phyloP scores from a whole-genome alignment of 2,888 invertebrate genomes.

The Macrosoma leucophasiata region DNA sequence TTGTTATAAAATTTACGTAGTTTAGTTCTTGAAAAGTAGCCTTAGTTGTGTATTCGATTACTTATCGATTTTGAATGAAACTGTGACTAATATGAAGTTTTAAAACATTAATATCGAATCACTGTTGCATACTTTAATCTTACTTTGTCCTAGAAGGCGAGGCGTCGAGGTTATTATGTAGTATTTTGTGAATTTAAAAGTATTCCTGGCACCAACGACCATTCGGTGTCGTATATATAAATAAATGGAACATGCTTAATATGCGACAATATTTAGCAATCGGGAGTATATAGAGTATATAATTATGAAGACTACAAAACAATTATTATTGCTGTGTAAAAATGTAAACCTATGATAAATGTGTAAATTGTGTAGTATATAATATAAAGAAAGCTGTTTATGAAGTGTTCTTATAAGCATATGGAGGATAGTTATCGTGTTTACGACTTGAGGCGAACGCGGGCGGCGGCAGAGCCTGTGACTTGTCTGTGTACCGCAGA shows the following conservation, averaged over 20 bases:
- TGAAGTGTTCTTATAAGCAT: conserved; percentile 73
- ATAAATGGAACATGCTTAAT: conserved; percentile 53
- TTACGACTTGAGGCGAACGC: conserved; percentile 13
- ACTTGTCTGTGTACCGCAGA: conserved; percentile 21
- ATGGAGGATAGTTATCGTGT: conserved; percentile 39
- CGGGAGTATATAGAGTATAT: conserved; percentile 69
- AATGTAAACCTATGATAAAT: conserved; percentile 70
- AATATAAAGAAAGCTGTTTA: conserved; percentile 68
- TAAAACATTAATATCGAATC: conserved; percentile 39
- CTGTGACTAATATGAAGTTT: conserved; percentile 50
- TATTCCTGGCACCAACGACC: conserved; percentile 50
- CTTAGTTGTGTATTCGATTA: conserved; percentile 51
- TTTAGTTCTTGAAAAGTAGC: conserved; percentile 48
- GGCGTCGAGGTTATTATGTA: conserved; percentile 31
- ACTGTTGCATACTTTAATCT: conserved; percentile 37
- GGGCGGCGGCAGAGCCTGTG: conserved; percentile 27
- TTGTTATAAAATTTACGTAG: conserved; percentile 51
- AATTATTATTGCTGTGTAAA: conserved; percentile 74
- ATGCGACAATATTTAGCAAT: conserved; percentile 75
- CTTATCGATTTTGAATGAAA: conserved; percentile 44
- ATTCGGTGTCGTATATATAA: conserved; percentile 46
- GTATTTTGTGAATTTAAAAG: conserved; percentile 48
- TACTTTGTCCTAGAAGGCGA: conserved; percentile 26
- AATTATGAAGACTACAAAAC: conserved; percentile 67
- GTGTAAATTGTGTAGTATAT: conserved; percentile 75